Percentiles rank a stretch among this genome's conserved stretches.
phyloP scores from a whole-genome alignment of 92 coral and sea anemone species.

The Epizoanthus fatuus region DNA sequence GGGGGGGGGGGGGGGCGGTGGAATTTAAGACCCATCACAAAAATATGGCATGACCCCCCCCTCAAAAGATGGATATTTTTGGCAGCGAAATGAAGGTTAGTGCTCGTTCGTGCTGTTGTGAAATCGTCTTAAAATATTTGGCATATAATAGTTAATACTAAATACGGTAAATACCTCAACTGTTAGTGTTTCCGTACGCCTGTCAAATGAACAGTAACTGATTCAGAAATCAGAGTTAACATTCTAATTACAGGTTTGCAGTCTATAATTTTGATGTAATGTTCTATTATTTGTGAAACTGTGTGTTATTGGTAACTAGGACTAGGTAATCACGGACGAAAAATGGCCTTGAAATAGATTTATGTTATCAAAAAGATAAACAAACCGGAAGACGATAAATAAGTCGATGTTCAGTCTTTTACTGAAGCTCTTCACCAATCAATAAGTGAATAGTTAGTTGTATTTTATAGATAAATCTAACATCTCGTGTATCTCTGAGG shows the following conservation, averaged over 20 bases:
- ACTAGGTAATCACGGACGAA: too few relatives aligned
- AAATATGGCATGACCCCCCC: too few relatives aligned
- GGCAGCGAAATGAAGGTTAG: slow-evolving; percentile 96
- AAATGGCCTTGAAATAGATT: neutral
- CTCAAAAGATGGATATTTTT: slow-evolving; percentile 95
- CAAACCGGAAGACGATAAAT: neutral
- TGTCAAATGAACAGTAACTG: slow-evolving; percentile 9
- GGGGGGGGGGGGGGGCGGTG: too few relatives aligned
- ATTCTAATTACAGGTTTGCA: neutral
- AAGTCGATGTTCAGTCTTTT: neutral
- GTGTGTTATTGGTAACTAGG: too few relatives aligned
- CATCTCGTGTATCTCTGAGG: too few relatives aligned
- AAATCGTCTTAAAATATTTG: neutral
- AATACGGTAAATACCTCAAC: neutral
- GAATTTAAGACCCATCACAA: too few relatives aligned
- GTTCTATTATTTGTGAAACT: neutral
- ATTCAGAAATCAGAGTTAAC: too few relatives aligned
- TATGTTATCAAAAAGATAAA: too few relatives aligned
- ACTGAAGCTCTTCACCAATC: neutral
- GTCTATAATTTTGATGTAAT: neutral
- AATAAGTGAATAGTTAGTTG: too few relatives aligned
- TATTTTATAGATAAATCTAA: too few relatives aligned
- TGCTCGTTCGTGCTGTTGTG: neutral
- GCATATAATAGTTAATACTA: too few relatives aligned
- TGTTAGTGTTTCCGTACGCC: slow-evolving; percentile 13